Base-by-base conservation (phyloP, 2,888 invertebrate species). In the Eumacrocentrus americanus region DNA sequence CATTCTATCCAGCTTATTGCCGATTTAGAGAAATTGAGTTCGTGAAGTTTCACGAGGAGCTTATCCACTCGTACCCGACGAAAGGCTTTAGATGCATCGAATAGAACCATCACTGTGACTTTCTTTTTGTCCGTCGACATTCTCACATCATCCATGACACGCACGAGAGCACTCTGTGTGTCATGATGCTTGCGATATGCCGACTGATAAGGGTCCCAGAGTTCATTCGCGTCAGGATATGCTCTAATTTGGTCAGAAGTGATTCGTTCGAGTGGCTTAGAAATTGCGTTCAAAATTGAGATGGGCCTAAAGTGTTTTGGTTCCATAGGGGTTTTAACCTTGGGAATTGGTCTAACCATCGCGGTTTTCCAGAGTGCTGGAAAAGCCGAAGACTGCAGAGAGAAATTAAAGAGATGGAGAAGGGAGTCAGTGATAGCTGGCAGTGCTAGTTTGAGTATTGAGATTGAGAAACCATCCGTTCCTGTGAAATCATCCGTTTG, bases 1-100 rank as follows among this genome's bases (percentile, higher is more conserved):
- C 61, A 52, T 0, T 22, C 22, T 1, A 63, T 20, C 56, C 61
- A 64, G 6, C 7, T 20, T 72, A 84, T 82, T n/a, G 83, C 83
- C 65, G 83, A 82, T 3, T 82, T 82, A 20, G 84, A 81, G 22
- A 67, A 62, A 0, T 66, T 59, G 11, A 66, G 58, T 14, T 48
- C 54, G 2, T 14, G 16, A 3, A 72, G 16, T 25, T 69, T 71
- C 1, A 60, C 34, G 0, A 72, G 20, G 0, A 72, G 58, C 3
- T 69, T 38, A 1, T 48, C 67, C n/a, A n/a, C n/a, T n/a, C n/a
- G n/a, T n/a, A n/a, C n/a, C n/a, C n/a, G n/a, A n/a, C n/a, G n/a
- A n/a, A 75, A 74, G 7, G 72, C 73, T 9, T 72, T 68, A 0
- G 70, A 69, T 34, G 67, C 72, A 51, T 74, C 72, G 5, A 73